Base-by-base conservation (phyloP, 2,888 invertebrate genomes). In the Morpho helenor region DNA sequence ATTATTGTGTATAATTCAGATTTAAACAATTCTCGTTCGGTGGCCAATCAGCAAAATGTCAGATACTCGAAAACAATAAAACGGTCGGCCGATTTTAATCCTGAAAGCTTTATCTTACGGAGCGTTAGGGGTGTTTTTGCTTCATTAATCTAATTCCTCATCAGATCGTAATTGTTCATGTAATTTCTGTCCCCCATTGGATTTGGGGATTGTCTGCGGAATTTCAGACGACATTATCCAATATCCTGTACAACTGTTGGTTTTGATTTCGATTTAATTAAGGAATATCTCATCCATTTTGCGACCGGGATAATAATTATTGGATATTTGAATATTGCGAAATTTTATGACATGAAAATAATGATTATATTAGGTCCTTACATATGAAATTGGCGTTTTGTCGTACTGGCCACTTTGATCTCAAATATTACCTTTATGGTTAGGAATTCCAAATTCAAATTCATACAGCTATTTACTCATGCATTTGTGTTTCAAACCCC, bases 41-140 rank as follows among this genome's bases (percentile, higher is more conserved):
- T 39, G 51, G 56, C 56, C 56, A 57, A 49, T 56, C 51, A 56
- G 55, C 49, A 55, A 57, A 64, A 67, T 62, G 64, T 68, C 61
- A 51, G 44, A 77, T 80, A 77, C 77, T 74, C 74, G 74, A 77
- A 82, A 81, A 82, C 83, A 82, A 84, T 84, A 81, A 82, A 84
- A 81, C 76, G 82, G 73, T 76, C 71, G 73, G 76, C 67, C 75
- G 78, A 71, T 72, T 80, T 76, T 79, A 80, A 82, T 82, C 82
- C 78, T 74, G 69, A 57, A 73, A 72, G 74, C 74, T 80, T 78
- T 80, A 76, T 79, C 75, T 75, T 68, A 63, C 66, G 69, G 68
- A 73, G 74, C 76, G 77, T 77, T 76, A 78, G 76, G 74, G 76
- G 75, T 71, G 77, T 79, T 81, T 80, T 81, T 80, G 83, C 77